A percentile compares a stretch with the other conserved stretches of the same genome.
Evolutionary conservation across 2,113 vertebrate genomes (phyloP).

Genomic region (Albula glossodonta): DNA sequence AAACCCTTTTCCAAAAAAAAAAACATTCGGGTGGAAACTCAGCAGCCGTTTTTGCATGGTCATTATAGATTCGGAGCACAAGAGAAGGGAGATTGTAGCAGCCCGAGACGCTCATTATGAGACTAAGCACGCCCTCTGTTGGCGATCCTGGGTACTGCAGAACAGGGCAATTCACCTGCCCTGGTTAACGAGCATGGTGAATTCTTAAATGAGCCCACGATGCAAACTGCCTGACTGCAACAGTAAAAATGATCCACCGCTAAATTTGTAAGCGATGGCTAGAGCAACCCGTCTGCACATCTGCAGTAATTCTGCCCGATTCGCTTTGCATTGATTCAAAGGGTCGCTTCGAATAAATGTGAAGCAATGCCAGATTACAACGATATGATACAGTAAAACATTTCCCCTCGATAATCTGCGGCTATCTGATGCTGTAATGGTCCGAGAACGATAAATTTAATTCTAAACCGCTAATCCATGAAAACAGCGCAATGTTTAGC

Average conservation of each 20-base stretch:
- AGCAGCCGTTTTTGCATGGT: too few species aligned
- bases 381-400: too few species aligned
- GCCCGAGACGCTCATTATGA: neutral
- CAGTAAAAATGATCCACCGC: too few species aligned
- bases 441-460: neutral
- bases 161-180: neutral
- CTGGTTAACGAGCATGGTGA: neutral
- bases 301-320: neutral
- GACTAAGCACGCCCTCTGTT: neutral
- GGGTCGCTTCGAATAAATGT: neutral
- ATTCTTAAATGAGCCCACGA: neutral
- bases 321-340: neutral
- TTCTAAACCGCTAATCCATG: neutral
- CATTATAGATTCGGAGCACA: neutral
- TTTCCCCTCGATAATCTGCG: neutral
- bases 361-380: neutral
- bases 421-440: too few species aligned
- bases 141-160: neutral
- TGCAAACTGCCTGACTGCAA: neutral
- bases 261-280: neutral
- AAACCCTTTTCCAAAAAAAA: neutral
- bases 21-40: too few species aligned
- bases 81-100: too few species aligned
- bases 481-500: neutral
- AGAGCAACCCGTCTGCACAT: neutral